Evolutionary conservation across 2,888 invertebrate species (phyloP).

Genomic region (Phaedon cochleariae): DNA sequence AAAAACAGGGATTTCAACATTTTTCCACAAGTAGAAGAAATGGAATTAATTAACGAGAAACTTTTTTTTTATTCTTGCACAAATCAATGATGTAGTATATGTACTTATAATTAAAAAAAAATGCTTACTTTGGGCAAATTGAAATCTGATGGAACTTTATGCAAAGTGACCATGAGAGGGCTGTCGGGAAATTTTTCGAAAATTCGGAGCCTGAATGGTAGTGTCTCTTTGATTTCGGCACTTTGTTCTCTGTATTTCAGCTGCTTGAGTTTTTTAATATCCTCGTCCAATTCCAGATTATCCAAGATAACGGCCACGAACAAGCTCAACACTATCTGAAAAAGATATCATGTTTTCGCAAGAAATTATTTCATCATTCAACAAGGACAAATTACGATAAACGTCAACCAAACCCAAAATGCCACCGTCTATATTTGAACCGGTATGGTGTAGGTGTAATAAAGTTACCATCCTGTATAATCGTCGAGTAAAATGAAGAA

Average conservation of each 20-base stretch:
- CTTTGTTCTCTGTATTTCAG: conserved; percentile 96
- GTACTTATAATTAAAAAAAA: neutral
- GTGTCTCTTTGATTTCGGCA: conserved; percentile 96
- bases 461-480: too few relatives aligned
- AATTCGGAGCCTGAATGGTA: conserved; percentile 93
- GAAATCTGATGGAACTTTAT: conserved; percentile 93
- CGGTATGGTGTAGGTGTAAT: too few relatives aligned
- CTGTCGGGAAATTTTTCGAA: conserved; percentile 99
- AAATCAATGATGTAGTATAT: too few relatives aligned
- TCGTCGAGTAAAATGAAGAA: too few relatives aligned
- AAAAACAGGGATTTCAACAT: too few relatives aligned
- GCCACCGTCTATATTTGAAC: too few relatives aligned
- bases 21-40: too few relatives aligned
- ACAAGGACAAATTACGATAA: too few relatives aligned
- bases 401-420: too few relatives aligned
- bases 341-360: conserved; percentile 57
- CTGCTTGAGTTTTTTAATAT: conserved; percentile 98
- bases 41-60: too few relatives aligned
- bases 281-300: conserved; percentile 98
- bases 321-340: conserved; percentile 96
- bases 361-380: too few relatives aligned
- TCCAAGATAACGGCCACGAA: conserved; percentile 99
- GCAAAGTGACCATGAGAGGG: conserved; percentile 96
- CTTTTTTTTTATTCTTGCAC: too few relatives aligned
- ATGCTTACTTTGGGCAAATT: conserved; percentile 80